These are phyloP conservation scores for Acronicta alni DNA, from an alignment of 2,888 invertebrate species.

Conservation along the genomic window DNA sequence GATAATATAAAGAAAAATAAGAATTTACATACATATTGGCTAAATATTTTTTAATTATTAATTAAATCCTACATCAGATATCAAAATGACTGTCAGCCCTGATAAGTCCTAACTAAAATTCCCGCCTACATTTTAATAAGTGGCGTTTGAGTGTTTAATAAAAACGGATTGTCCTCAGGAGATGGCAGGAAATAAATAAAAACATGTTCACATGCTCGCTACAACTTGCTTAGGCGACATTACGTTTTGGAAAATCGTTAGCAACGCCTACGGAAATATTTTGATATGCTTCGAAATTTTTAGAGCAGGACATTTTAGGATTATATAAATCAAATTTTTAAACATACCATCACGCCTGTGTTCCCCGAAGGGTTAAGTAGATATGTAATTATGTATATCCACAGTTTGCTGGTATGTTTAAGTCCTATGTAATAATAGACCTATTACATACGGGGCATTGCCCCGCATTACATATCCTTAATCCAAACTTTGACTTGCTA, in stretches of 20 bases:
- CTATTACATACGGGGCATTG: no score
- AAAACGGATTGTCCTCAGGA: slow-evolving; percentile 80
- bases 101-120: slow-evolving; percentile 59
- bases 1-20: no score
- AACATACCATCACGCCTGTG: no score
- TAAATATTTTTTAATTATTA: neutral
- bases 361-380: no score
- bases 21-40: no score
- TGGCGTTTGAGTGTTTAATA: slow-evolving; percentile 84
- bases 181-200: slow-evolving; percentile 71
- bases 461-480: no score
- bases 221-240: slow-evolving; percentile 73
- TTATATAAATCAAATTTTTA: neutral
- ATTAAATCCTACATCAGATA: no score
- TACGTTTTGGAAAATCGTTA: slow-evolving; percentile 84
- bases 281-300: slow-evolving; percentile 45
- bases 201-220: slow-evolving; percentile 69
- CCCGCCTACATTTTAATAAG: slow-evolving; percentile 85
- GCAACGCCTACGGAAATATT: slow-evolving; percentile 78
- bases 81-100: slow-evolving; percentile 48
- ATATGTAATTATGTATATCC: no score
- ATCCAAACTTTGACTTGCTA: no score
- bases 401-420: no score
- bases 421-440: no score
- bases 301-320: slow-evolving; percentile 46